Conservation (phyloP, 2,888 invertebrate genomes). For the Coremacera marginata region DNA sequence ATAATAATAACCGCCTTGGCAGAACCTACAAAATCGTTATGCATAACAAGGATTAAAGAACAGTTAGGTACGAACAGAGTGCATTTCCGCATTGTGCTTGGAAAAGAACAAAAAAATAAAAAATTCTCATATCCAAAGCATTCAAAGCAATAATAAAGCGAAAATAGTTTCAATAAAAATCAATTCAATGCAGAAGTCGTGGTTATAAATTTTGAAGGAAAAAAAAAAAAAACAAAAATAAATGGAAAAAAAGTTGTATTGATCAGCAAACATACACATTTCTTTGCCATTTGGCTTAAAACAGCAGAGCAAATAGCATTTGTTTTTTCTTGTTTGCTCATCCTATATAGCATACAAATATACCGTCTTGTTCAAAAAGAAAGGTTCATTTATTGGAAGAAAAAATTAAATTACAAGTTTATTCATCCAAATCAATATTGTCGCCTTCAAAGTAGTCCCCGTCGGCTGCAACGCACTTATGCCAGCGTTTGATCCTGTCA, state of each 20-base stretch:
- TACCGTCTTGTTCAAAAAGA: no score
- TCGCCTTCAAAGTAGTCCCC: no score
- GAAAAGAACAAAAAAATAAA: not conserved
- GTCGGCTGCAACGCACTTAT: no score
- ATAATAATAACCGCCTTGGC: no score
- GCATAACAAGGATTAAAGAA: not conserved
- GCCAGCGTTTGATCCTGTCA: no score
- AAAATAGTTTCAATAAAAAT: not conserved
- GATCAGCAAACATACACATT: not conserved
- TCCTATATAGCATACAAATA: no score
- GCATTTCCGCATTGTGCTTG: not conserved
- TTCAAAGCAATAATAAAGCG: not conserved
- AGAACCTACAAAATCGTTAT: not conserved
- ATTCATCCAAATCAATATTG: no score
- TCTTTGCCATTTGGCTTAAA: slow-evolving; percentile 33
- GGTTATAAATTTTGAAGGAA: not conserved
- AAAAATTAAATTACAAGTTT: no score
- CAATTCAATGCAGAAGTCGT: not conserved
- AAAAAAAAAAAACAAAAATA: not conserved
- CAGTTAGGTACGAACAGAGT: not conserved
- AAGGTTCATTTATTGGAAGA: no score
- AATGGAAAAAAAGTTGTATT: not conserved
- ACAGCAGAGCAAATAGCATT: slow-evolving; percentile 2
- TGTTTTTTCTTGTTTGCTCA: not conserved
- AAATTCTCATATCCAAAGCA: not conserved